phyloP scores from a whole-genome alignment of 2,113 vertebrate genomes.

The Myodes glareolus region DNA sequence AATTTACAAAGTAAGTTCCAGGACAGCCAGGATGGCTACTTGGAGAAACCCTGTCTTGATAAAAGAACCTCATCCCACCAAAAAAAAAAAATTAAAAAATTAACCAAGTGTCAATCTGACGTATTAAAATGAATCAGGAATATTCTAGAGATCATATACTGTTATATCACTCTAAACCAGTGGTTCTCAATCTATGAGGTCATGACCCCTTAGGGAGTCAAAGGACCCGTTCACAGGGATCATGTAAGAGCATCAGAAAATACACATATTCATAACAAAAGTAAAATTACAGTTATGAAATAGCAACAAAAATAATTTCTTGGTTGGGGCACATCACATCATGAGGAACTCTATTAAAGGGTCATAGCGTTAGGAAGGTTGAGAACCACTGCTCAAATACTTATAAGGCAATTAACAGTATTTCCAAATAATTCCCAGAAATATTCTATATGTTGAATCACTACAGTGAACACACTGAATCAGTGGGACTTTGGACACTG shows the following conservation, averaged over 20 bases:
- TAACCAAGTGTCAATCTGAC: background rate
- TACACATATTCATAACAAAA: no score
- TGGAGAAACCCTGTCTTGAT: no score
- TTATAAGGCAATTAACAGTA: background rate
- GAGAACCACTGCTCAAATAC: background rate
- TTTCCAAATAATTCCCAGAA: background rate
- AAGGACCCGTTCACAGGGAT: background rate
- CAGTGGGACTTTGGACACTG: background rate
- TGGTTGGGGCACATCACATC: background rate
- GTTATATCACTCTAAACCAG: background rate
- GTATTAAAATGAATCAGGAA: conserved; percentile 12
- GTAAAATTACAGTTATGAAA: no score
- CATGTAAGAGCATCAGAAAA: background rate
- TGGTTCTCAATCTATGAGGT: background rate
- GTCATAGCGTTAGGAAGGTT: background rate
- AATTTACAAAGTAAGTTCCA: no score
- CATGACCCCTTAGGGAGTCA: background rate
- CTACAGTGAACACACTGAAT: background rate
- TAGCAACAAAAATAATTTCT: background rate
- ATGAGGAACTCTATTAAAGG: background rate
- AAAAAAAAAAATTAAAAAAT: no score
- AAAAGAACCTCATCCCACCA: no score
- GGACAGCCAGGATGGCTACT: no score
- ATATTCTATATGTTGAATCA: background rate
- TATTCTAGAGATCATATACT: background rate